Base-by-base conservation (phyloP, 1,140 invertebrate genomes). In the Drosophila sturtevanti region DNA sequence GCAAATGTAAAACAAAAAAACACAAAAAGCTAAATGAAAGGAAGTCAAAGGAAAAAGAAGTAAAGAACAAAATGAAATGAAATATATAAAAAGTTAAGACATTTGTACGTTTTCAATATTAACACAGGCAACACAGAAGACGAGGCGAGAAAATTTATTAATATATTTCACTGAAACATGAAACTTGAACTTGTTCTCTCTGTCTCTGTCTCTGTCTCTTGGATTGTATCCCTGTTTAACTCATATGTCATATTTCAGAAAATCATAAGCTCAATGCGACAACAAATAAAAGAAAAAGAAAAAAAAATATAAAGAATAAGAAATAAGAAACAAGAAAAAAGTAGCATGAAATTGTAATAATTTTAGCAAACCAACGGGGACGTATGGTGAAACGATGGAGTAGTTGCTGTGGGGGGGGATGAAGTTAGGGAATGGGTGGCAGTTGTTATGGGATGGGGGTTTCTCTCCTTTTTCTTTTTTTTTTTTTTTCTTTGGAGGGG, bases 341-440 rank as follows among this genome's bases (percentile, higher is more conserved):
- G 77, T 81, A 89, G 77, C 81, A 89, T 85, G 85, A 89, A 89
- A 89, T 85, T 89, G 85, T 89, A 89, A 89, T 89, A 89, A 89
- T 89, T 89, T 74, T 73, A 51, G 65, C 55, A 76, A 81, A 67
- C 67, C 74, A 75, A 79, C 59, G 54, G 61, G 66, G 41, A 48
- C 65, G n/a, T 64, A 54, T 51, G 21, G 61, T 18, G 31, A 48
- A 48, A 48, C 41, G 41, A 48, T 21, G 48, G 63, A 52, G n/a
- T 16, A 4, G 41, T 48, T 21, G n/a, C 22, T 27, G 27, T 22
- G 14, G n/a, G 41, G 60, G 37, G 27, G 27, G 31, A n/a, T 16
- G 41, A 60, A 52, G 11, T 16, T 3, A 11, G 38, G 48, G 37
- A 21, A 16, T 10, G 35, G 27, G 37, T 24, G n/a, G 34, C 18